phyloP scores from a whole-genome alignment of 2,888 invertebrate species.

The Sepioteuthis lessoniana region DNA sequence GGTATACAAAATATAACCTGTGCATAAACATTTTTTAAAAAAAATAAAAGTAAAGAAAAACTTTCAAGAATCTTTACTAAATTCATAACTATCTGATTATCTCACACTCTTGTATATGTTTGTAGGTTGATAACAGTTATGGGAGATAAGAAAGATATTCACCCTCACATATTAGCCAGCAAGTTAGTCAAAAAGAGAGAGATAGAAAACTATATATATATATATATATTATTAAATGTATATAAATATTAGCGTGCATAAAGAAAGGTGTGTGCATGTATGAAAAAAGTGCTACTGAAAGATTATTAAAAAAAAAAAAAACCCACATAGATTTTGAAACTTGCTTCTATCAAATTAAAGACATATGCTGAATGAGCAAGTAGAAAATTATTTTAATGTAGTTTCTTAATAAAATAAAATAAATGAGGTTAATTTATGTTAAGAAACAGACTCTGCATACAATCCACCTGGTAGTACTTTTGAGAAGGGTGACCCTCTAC shows the following conservation, averaged over 20 bases:
- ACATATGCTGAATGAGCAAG: background rate
- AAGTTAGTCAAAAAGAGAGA: no score
- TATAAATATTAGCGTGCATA: background rate
- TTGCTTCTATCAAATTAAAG: background rate
- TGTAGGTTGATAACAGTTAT: no score
- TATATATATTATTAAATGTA: background rate
- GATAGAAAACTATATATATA: no score
- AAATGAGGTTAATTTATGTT: conserved; percentile 33
- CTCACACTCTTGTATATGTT: no score
- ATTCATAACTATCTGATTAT: no score
- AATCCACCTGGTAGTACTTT: background rate
- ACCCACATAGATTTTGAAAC: background rate
- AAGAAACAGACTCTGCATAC: background rate
- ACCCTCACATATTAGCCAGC: no score
- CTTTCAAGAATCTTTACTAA: no score
- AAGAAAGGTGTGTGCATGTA: background rate
- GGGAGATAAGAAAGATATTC: no score
- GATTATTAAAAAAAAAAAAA: background rate
- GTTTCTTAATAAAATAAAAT: background rate
- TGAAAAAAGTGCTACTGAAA: background rate
- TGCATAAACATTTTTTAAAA: no score
- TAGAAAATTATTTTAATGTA: background rate
- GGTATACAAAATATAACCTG: no score
- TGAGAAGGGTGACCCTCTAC: background rate
- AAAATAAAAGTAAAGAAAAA: no score